A percentile compares a stretch with the other conserved stretches of the same genome.
Conservation (phyloP, 2,113 vertebrate genomes). For the Macquaria australasica region DNA sequence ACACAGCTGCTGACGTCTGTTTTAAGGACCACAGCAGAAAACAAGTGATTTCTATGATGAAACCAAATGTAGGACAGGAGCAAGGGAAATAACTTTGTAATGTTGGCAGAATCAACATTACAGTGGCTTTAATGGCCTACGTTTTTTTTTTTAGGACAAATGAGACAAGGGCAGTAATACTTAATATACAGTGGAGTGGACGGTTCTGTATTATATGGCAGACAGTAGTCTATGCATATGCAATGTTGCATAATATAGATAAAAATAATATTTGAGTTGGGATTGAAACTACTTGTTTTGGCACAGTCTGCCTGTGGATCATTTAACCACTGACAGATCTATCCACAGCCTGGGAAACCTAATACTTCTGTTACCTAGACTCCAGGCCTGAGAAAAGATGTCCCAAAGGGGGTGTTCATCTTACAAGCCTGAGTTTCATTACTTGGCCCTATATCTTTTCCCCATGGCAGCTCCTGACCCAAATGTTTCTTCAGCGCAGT, state of each 20-base stretch:
- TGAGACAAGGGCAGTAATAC: not conserved
- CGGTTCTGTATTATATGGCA: not conserved
- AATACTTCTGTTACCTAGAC: slow-evolving; percentile 47
- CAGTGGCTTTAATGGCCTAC: not conserved
- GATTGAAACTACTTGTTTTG: not conserved
- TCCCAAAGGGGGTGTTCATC: slow-evolving; percentile 33
- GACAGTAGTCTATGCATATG: not conserved
- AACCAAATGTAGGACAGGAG: not conserved
- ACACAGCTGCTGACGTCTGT: slow-evolving; percentile 11
- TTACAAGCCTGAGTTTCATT: slow-evolving; percentile 48
- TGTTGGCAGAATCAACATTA: not conserved
- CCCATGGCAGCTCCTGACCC: slow-evolving; percentile 14
- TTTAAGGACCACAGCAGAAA: not conserved
- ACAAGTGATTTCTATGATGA: not conserved
- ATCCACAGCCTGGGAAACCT: slow-evolving; percentile 16
- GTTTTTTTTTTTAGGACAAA: not conserved
- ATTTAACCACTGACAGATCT: not conserved
- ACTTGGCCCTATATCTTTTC: slow-evolving; percentile 33
- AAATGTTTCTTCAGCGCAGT: slow-evolving; percentile 1
- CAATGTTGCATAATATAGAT: not conserved
- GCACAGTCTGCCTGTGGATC: not conserved
- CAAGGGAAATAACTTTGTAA: slow-evolving; percentile 13
- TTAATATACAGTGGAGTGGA: not conserved
- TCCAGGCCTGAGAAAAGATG: slow-evolving; percentile 22
- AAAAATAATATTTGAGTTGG: not conserved